phyloP scores from a whole-genome alignment of 1,140 invertebrate genomes.

The Sarcophaga peregrina region DNA sequence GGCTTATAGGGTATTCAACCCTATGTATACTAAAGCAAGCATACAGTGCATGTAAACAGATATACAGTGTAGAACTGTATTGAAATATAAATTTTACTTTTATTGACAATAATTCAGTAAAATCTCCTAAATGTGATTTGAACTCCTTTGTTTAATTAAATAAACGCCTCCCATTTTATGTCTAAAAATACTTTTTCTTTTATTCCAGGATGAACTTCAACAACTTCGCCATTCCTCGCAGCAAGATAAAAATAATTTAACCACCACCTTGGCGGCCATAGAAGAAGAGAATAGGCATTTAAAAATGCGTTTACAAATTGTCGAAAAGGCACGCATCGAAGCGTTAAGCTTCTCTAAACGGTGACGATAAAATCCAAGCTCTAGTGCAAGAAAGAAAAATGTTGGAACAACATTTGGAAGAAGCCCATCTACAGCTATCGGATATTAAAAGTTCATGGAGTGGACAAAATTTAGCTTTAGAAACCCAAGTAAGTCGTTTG shows the following conservation, averaged over 20 bases:
- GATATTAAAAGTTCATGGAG: conserved; percentile 92
- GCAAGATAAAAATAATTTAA: conserved; percentile 69
- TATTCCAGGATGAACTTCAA: conserved; percentile 71
- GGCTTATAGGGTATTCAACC: too few species aligned
- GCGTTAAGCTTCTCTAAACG: conserved; percentile 64
- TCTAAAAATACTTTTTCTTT: conserved; percentile 3
- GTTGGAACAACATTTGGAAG: conserved; percentile 81
- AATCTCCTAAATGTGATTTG: too few species aligned
- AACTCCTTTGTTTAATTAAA: neutral
- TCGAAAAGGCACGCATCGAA: conserved; percentile 69
- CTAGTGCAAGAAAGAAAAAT: conserved; percentile 73
- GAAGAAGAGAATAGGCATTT: conserved; percentile 73
- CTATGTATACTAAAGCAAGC: too few species aligned
- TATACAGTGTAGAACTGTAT: too few species aligned
- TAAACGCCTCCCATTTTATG: conserved; percentile 16
- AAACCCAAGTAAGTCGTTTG: conserved; percentile 82
- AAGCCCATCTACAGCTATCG: conserved; percentile 84
- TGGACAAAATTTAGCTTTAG: conserved; percentile 84
- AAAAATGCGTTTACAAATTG: conserved; percentile 72
- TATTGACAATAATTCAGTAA: too few species aligned
- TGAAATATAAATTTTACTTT: too few species aligned
- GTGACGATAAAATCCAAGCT: conserved; percentile 71
- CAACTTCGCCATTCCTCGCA: conserved; percentile 71
- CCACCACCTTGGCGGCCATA: conserved; percentile 70
- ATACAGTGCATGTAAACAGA: too few species aligned